Evolutionary conservation across 1,140 invertebrate genomes (phyloP), one percentile per base, ranked within the genome.

Genomic region (Conopomorpha cramerella): DNA sequence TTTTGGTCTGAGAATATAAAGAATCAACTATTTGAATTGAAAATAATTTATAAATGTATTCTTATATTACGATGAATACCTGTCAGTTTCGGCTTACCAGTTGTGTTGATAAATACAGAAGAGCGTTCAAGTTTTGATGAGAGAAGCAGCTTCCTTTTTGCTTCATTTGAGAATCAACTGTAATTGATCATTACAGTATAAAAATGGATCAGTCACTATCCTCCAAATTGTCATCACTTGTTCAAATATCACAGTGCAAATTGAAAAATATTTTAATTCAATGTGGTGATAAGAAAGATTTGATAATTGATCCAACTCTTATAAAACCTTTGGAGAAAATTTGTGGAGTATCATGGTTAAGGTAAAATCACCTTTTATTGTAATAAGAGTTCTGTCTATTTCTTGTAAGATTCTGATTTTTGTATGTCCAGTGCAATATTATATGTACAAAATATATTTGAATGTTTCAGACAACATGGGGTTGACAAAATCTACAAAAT

Each of bases 401-500:
- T n/a, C n/a, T n/a, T n/a, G n/a, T 34, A 15, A 19, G 4, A 4
- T 23, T 11, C 6, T 18, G 2, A 11, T 8, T 12, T 10, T 23
- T 34, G 4, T n/a, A 18, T 3, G 7, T 34, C 2, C 7, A 4
- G 16, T 10, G 8, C 16, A 32, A 16, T 14, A 7, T 32, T 10
- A 6, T 3, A 32, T 32, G 13, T 3, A 23, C 10, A 23, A 23
- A 23, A 6, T 7, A 14, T 3, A 6, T 16, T 55, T 48, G 50
- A 51, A 46, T 57, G 40, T 82, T 86, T 43, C 64, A 90, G 92
- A 56, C 82, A 86, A 52, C 86, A 92, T 79, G 91, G 90, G 18
- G 85, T 95, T 15, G 89, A 93, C 25, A 91, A 93, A 67, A 93
- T 96, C 34, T 94, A 86, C 60, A 93, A 92, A 77, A 81, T 93